Evolutionary conservation across 2,888 invertebrate genomes (phyloP), one percentile per base, ranked within the genome.

Genomic region (Plagodis dolabraria): DNA sequence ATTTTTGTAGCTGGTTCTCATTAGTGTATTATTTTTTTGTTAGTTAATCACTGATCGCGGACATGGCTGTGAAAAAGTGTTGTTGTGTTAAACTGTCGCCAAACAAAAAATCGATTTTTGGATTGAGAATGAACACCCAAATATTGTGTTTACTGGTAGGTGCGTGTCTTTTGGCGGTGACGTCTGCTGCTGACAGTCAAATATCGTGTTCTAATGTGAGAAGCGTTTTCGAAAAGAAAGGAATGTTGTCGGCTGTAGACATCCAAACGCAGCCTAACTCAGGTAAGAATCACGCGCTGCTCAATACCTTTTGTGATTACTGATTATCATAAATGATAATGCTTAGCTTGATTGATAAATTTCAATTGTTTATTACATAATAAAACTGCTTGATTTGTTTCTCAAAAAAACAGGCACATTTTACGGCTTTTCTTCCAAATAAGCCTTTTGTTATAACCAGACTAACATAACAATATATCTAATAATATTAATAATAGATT

Each of bases 41-140:
- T 65, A 71, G 63, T 71, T 67, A 69, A 69, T 52, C 63, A 45
- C 9, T 45, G 65, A 64, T 69, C 75, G 76, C 68, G 78, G 85
- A 82, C 78, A 92, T 92, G 92, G 87, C 87, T 87, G 91, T 91
- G 89, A 86, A 85, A 85, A 82, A 85, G 92, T 90, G 88, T 89
- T 83, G 86, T 91, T 83, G 87, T 91, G 89, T 78, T 81, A 86
- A 87, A 89, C 86, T 87, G 88, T 87, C 88, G 82, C 80, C 82
- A 83, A 87, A 86, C 86, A 88, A 89, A 89, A 92, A 92, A 92
- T 92, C 92, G 92, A 92, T 92, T 92, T 87, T 89, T 72, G 87
- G 89, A 84, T 87, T 87, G 80, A 83, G 85, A 86, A 87, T 89
- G 86, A 77, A 78, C 78, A 86, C 82, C 83, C 85, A 85, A 88